Evolutionary conservation across 2,797 vertebrate genomes (phyloP).

Genomic region (Muscicapa striata): DNA sequence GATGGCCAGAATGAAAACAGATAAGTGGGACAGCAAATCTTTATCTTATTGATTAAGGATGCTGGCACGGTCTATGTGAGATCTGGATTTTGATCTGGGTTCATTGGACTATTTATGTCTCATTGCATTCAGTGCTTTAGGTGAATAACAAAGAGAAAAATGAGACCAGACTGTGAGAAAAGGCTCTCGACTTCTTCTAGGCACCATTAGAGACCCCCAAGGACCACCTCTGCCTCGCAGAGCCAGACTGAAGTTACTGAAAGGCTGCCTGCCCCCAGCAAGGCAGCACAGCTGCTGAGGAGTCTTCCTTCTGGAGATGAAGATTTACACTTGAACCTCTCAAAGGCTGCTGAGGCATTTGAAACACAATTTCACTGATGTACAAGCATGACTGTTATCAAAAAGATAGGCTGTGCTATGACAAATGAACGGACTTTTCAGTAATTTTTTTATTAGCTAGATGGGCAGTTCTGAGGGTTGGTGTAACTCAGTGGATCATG

Average conservation of each 20-base stretch:
- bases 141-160: neutral
- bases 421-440: neutral
- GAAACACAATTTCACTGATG: neutral
- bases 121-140: neutral
- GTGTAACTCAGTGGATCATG: neutral
- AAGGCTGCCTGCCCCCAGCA: neutral
- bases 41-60: slow-evolving; percentile 57
- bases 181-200: neutral
- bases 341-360: neutral
- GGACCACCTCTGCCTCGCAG: neutral
- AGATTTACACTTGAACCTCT: neutral
- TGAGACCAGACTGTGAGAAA: neutral
- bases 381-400: neutral
- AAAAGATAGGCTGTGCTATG: neutral
- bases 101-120: neutral
- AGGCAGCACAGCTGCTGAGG: neutral
- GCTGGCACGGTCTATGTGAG: fast-evolving
- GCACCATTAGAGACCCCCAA: neutral
- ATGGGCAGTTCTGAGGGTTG: neutral
- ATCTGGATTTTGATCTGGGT: slow-evolving; percentile 36
- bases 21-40: slow-evolving; percentile 48
- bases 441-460: neutral
- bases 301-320: neutral
- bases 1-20: slow-evolving; percentile 14
- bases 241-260: neutral